A percentile compares a stretch with the other conserved stretches of the same genome.
These are phyloP conservation scores for Gallinago nigripennis DNA, from an alignment of 2,797 vertebrate genomes.

Conservation along the genomic window DNA sequence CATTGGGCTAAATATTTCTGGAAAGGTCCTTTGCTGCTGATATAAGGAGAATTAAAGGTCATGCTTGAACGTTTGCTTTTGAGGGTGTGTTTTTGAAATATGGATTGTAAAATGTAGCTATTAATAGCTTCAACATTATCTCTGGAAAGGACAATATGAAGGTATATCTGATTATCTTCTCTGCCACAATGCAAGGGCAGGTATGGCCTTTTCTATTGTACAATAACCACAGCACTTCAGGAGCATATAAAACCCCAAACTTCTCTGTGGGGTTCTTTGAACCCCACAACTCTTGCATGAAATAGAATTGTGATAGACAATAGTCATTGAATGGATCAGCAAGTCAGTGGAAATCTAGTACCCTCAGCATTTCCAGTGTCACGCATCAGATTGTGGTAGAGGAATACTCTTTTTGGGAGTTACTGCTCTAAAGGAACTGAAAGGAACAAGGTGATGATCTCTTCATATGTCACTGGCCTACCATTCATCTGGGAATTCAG, in stretches of 20 bases:
- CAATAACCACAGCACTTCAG: neutral
- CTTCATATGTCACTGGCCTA: neutral
- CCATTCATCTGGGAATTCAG: neutral
- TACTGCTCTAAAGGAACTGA: neutral
- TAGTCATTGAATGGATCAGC: neutral
- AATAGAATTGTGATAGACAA: neutral
- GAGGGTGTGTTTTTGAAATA: neutral
- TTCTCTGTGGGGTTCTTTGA: neutral
- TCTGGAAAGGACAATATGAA: neutral
- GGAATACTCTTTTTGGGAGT: neutral
- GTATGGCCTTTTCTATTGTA: neutral
- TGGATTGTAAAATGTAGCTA: neutral
- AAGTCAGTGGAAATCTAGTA: neutral
- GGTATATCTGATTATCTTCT: neutral
- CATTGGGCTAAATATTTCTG: conserved; percentile 21
- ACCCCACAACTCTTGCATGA: neutral
- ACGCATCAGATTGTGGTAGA: neutral
- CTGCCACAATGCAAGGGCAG: neutral
- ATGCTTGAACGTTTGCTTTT: neutral
- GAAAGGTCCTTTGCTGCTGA: neutral
- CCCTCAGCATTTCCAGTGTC: neutral
- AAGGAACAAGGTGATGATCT: neutral
- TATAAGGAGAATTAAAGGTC: conserved; percentile 25
- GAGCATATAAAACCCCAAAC: neutral
- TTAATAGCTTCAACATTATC: neutral